Percentiles rank a stretch among this genome's conserved stretches.
phyloP scores from a whole-genome alignment of 2,113 vertebrate genomes.

The Platysternon megacephalum region DNA sequence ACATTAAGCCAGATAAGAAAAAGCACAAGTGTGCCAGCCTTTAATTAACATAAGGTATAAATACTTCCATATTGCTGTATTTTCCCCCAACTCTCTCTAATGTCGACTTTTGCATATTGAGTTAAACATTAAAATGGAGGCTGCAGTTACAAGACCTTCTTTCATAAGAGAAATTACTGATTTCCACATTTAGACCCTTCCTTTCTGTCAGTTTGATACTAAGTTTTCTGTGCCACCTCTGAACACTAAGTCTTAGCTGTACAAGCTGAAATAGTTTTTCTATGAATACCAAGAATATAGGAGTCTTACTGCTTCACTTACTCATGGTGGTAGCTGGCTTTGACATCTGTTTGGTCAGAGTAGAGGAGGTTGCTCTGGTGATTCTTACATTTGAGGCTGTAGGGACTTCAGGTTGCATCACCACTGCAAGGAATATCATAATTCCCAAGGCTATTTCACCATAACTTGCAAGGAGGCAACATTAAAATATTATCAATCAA shows the following conservation, averaged over 20 bases:
- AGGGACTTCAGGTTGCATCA: conserved; percentile 4
- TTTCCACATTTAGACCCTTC: background rate
- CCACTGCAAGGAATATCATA: conserved; percentile 44
- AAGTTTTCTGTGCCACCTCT: background rate
- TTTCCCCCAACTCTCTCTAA: background rate
- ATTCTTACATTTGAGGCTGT: conserved; percentile 29
- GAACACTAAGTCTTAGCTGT: background rate
- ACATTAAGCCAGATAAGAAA: background rate
- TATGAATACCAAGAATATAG: background rate
- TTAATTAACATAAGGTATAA: background rate
- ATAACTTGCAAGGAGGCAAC: background rate
- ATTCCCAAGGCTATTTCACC: background rate
- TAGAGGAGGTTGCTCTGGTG: conserved; percentile 71
- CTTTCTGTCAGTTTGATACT: background rate
- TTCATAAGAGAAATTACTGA: background rate
- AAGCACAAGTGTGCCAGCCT: background rate
- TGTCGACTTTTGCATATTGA: background rate
- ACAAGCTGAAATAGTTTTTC: background rate
- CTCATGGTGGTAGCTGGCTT: conserved; percentile 8
- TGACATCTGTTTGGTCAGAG: conserved; percentile 51
- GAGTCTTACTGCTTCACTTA: conserved; percentile 1
- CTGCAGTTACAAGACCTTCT: background rate
- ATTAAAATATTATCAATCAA: background rate
- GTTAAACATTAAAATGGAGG: background rate
- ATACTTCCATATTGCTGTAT: background rate